Evolutionary conservation across 2,113 vertebrate species (phyloP), one percentile per base, ranked within the genome.

Genomic region (Mustela lutreola): DNA sequence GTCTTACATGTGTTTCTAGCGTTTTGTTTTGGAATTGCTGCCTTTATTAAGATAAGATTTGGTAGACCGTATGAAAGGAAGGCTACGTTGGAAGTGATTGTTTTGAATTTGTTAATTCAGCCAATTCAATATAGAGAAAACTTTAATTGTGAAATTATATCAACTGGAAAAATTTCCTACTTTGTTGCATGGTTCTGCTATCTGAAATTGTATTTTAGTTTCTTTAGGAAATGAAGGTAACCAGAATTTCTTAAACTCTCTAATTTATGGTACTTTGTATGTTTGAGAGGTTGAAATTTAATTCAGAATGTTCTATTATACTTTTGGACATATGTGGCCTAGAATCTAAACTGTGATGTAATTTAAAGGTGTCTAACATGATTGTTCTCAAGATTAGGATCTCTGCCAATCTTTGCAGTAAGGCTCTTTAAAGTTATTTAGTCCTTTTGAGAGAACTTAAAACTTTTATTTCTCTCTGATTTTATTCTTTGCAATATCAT

Each of bases 141-240:
- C 62, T 95, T 84, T 83, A 81, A 88, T 92, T 94, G 90, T 92
- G 63, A 96, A 92, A 95, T 96, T 87, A 75, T 10, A 94, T 71
- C 75, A 92, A 31, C 75, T 94, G 82, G 48, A 89, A 95, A 79
- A 21, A 63, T 79, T 92, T 90, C 95, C 26, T 80, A 36, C 39
- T 94, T 94, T 95, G 33, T 82, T 73, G 18, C 26, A 62, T 90
- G 82, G 16, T 42, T 93, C 36, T 84, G 73, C 53, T 87, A 1
- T 48, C 45, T 94, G 62, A 97, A 90, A 97, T 89, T 94, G 18
- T 89, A n/a, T 96, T 96, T 94, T 91, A 89, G 19, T 91, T 95
- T 95, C 45, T 92, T 92, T 91, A 89, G 67, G n/a, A 84, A 94
- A 91, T 36, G 14, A 93, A 93, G n/a, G 5, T 91, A 89, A 95